These are phyloP conservation scores for Hylaeus volcanicus DNA, from an alignment of 1,140 invertebrate species.

Conservation along the genomic window DNA sequence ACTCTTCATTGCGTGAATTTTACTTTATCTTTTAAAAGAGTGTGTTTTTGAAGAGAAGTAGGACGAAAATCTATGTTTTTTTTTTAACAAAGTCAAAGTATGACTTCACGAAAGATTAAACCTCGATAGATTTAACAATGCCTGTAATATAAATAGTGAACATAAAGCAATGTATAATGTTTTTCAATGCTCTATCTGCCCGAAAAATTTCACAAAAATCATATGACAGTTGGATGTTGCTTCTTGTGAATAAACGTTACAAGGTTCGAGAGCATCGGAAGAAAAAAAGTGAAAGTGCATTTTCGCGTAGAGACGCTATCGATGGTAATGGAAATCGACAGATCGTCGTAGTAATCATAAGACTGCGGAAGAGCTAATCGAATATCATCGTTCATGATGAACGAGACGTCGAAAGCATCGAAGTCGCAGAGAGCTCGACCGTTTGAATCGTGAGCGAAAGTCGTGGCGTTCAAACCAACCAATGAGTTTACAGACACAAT, in stretches of 20 bases:
- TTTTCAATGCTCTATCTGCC: no score
- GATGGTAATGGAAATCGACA: conserved; percentile 9
- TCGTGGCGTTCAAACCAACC: not conserved
- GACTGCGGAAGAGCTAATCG: conserved; percentile 52
- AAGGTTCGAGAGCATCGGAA: conserved; percentile 16
- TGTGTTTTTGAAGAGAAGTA: no score
- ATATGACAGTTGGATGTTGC: no score
- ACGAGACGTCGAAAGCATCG: not conserved
- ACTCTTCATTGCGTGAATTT: no score
- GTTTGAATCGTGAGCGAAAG: not conserved
- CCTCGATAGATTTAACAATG: no score
- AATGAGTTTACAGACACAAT: not conserved
- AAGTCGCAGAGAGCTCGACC: not conserved
- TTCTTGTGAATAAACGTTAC: conserved; percentile 19
- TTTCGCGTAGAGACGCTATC: conserved; percentile 25
- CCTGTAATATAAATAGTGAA: no score
- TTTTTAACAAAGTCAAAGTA: no score
- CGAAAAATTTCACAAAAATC: no score
- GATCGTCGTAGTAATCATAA: conserved; percentile 48
- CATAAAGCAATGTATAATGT: no score
- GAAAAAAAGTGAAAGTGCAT: conserved; percentile 33
- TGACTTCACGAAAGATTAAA: no score
- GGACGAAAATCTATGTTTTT: no score
- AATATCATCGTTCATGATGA: not conserved
- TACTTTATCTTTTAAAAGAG: no score